A percentile compares a stretch with the other conserved stretches of the same genome.
These are phyloP conservation scores for Nothura maculosa DNA, from an alignment of 2,797 vertebrate species.

Conservation along the genomic window DNA sequence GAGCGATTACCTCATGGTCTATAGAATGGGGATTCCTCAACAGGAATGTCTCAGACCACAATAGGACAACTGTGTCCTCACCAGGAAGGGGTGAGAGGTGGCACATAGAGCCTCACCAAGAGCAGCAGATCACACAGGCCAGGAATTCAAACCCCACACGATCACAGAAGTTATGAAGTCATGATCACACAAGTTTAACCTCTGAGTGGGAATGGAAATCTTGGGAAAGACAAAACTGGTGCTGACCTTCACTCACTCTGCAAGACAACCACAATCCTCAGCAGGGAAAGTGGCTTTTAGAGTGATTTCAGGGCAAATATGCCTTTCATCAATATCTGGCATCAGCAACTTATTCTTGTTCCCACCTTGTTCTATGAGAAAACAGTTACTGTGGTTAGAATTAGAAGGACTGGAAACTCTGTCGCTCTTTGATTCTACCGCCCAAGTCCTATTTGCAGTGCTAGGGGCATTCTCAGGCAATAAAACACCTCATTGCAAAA, in stretches of 20 bases:
- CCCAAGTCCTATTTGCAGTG: constrained; percentile 27
- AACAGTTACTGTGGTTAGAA: constrained; percentile 9
- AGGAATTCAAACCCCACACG: background rate
- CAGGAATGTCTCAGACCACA: background rate
- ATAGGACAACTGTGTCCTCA: background rate
- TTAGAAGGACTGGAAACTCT: background rate
- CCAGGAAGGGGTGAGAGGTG: background rate
- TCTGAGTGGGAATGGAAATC: background rate
- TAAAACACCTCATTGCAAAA: constrained; percentile 43
- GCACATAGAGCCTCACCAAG: background rate
- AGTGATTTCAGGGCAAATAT: background rate
- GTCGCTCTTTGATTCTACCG: background rate
- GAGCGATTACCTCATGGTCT: background rate
- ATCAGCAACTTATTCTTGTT: constrained; percentile 2
- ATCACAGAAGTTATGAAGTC: background rate
- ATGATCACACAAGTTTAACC: background rate
- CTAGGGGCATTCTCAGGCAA: constrained; percentile 61
- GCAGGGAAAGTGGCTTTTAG: background rate
- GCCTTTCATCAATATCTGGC: constrained; percentile 8
- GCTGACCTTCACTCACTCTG: background rate
- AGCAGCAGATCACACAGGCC: background rate
- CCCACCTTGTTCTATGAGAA: constrained; percentile 17
- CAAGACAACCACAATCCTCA: background rate
- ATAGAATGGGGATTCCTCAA: background rate
- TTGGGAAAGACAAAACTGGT: background rate